Percentiles rank a stretch among this genome's conserved stretches.
These are phyloP conservation scores for Antidorcas marsupialis DNA, from an alignment of 2,113 vertebrate genomes.

Conservation along the genomic window DNA sequence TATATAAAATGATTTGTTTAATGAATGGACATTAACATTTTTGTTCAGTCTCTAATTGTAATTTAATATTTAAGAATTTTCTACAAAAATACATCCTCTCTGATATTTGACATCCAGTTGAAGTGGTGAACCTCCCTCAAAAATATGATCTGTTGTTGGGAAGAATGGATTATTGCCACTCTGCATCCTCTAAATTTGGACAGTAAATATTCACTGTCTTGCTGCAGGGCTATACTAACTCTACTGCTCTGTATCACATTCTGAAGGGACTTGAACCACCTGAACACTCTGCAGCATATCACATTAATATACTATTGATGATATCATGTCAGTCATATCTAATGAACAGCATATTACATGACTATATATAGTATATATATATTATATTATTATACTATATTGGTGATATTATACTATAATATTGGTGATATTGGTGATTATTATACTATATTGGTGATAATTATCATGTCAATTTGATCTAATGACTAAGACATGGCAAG, in stretches of 20 bases:
- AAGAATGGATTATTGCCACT: background rate
- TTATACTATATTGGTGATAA: background rate
- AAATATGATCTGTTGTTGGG: background rate
- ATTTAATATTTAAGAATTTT: background rate
- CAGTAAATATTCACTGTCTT: background rate
- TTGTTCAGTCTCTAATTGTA: background rate
- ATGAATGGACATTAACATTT: background rate
- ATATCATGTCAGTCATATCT: background rate
- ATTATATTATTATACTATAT: background rate
- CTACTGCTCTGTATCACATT: background rate
- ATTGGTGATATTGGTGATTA: background rate
- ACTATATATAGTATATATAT: too few relatives aligned
- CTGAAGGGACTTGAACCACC: background rate
- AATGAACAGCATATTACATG: background rate
- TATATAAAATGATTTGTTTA: background rate
- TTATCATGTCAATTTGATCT: background rate
- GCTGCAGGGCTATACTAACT: background rate
- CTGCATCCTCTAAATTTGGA: background rate
- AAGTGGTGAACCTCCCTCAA: background rate
- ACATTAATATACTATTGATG: background rate
- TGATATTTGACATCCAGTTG: background rate
- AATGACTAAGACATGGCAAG: background rate
- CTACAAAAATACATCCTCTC: background rate
- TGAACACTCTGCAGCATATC: background rate
- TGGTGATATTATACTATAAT: background rate